Conservation (phyloP, 2,113 vertebrate species). For the Siniperca chuatsi region DNA sequence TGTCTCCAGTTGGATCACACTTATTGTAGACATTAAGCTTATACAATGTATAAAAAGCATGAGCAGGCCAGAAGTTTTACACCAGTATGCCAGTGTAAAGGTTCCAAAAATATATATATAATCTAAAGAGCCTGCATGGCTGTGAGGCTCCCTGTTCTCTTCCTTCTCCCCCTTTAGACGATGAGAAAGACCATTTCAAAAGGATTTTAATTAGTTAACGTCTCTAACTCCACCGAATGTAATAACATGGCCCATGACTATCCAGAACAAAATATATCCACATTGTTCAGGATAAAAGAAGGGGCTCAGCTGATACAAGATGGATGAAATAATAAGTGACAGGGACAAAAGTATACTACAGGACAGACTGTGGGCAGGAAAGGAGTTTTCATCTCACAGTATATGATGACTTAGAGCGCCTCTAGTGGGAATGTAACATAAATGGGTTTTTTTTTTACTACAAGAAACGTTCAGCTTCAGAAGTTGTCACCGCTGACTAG, state of each 20-base stretch:
- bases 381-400: neutral
- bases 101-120: no score
- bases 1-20: neutral
- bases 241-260: no score
- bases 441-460: neutral
- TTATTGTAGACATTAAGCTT: neutral
- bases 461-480: neutral
- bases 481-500: slow-evolving; percentile 11
- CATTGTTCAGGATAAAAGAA: neutral
- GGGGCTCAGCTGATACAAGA: neutral
- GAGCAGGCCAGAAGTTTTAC: neutral
- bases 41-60: neutral
- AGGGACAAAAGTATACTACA: neutral
- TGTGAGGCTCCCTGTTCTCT: neutral
- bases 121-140: neutral
- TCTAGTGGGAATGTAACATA: neutral
- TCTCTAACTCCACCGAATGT: no score
- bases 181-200: no score
- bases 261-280: neutral
- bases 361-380: neutral
- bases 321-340: neutral
- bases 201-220: no score
- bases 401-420: slow-evolving; percentile 21
- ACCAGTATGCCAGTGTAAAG: neutral
- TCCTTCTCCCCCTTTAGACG: no score